These are phyloP conservation scores for Callipepla californica DNA, from an alignment of 2,113 vertebrate genomes.

Conservation along the genomic window DNA sequence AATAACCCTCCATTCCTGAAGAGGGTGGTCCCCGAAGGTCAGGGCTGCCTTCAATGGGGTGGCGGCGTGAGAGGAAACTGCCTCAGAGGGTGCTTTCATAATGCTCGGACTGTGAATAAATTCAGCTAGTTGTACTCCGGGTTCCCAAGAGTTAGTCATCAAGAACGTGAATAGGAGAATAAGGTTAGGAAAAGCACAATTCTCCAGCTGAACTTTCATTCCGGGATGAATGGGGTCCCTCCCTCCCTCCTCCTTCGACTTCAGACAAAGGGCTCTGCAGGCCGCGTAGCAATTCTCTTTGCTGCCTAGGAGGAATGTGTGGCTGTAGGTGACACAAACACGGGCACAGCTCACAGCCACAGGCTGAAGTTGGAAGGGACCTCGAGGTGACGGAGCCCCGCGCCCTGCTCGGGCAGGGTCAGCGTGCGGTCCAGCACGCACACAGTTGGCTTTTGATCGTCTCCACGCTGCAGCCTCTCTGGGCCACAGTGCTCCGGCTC, in stretches of 20 bases:
- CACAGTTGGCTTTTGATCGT: background rate
- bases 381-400: background rate
- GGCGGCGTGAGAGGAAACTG: conserved; percentile 58
- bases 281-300: background rate
- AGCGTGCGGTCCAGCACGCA: background rate
- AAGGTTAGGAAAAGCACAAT: conserved; percentile 33
- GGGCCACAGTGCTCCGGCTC: background rate
- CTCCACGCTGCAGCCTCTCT: background rate
- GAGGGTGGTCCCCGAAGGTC: conserved; percentile 67
- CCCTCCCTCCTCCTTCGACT: background rate
- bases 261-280: conserved; percentile 8
- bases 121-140: background rate
- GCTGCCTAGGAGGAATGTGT: background rate
- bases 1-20: conserved; percentile 65
- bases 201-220: conserved; percentile 16
- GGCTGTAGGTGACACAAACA: background rate
- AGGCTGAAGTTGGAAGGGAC: background rate
- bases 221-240: background rate
- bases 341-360: background rate
- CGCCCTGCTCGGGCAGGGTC: background rate
- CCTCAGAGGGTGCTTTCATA: conserved; percentile 55
- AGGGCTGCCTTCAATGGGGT: conserved; percentile 62
- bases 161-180: conserved; percentile 37
- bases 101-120: conserved; percentile 31
- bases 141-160: conserved; percentile 26